Conservation (phyloP, 1,140 invertebrate species). For the Calycopis cecrops region DNA sequence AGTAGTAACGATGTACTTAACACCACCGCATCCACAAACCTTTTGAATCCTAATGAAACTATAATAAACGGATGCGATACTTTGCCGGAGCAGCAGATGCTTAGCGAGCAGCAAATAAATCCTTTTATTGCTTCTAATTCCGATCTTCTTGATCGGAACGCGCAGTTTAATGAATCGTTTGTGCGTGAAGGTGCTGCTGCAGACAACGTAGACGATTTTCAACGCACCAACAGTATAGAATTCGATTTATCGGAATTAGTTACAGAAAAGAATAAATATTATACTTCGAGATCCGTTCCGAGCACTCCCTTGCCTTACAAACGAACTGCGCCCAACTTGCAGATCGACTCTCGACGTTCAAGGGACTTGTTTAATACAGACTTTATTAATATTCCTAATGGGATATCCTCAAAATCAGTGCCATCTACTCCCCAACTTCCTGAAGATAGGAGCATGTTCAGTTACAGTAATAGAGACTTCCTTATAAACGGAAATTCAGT, state of each 20-base stretch:
- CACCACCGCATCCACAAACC: slow-evolving; percentile 35
- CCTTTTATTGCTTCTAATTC: slow-evolving; percentile 45
- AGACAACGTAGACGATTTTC: slow-evolving; percentile 61
- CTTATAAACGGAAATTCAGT: slow-evolving; percentile 78
- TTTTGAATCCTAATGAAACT: slow-evolving; percentile 45
- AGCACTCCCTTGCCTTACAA: slow-evolving; percentile 78
- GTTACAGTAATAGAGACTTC: slow-evolving; percentile 77
- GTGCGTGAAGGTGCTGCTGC: slow-evolving; percentile 35
- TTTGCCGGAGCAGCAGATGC: slow-evolving; percentile 47
- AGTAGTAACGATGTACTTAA: slow-evolving; percentile 66
- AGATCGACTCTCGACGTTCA: slow-evolving; percentile 53
- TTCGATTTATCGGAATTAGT: slow-evolving; percentile 59
- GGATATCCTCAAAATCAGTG: slow-evolving; percentile 77
- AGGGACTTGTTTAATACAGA: slow-evolving; percentile 47
- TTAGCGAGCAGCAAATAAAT: slow-evolving; percentile 50
- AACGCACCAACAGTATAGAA: slow-evolving; percentile 62
- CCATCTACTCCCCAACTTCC: slow-evolving; percentile 77
- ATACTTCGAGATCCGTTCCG: slow-evolving; percentile 78
- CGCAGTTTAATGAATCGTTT: slow-evolving; percentile 52
- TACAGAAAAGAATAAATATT: slow-evolving; percentile 61
- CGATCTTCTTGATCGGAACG: slow-evolving; percentile 43
- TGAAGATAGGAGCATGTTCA: slow-evolving; percentile 73
- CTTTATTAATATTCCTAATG: slow-evolving; percentile 47
- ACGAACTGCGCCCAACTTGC: slow-evolving; percentile 51
- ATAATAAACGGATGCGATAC: slow-evolving; percentile 56